Base-by-base conservation (phyloP, 1,140 invertebrate species). In the Polypedilum pembai region DNA sequence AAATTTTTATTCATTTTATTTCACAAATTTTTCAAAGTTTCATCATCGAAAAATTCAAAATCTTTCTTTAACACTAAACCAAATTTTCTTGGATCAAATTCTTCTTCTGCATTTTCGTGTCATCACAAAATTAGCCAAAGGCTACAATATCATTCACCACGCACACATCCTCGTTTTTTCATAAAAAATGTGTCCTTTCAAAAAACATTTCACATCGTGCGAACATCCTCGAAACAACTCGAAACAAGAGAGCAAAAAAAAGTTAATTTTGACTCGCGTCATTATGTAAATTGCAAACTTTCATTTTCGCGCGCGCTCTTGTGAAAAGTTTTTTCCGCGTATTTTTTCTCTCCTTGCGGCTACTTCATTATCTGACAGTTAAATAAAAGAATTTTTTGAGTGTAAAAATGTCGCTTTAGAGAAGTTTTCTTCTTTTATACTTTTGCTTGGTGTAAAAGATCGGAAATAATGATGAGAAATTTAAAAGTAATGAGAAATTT, bases 261-360 rank as follows among this genome's bases (percentile, higher is more conserved):
- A 56, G 45, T 56, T 56, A 56, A 56, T 56, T 56, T 56, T n/a
- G 45, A 33, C n/a, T 56, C 45, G 45, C 12, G 45, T 56, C 45
- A 56, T 56, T 56, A 56, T 56, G 45, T 56, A 56, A 56, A 56
- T 56, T 56, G 12, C n/a, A n/a, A n/a, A 56, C 45, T 56, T 56
- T 56, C 45, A 56, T 56, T 56, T 56, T 12, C 40, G 17, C 73
- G 75, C 74, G 73, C 73, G 75, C 74, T 73, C 73, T 75, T 73
- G 40, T 33, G 75, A 73, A 73, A 75, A 74, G 21, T 15, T 33
- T 33, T 33, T 33, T 33, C 24, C 12, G 41, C 1, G 10, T 45
- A 8, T 15, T 63, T 75, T 56, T 73, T 74, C 20, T 65, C 40
- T 69, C 45, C 41, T 76, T 75, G 45, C 65, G 63, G 7, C 73